Evolutionary conservation across 1,140 invertebrate species (phyloP), one percentile per base, ranked within the genome.

Genomic region (Doryteuthis pealeii): DNA sequence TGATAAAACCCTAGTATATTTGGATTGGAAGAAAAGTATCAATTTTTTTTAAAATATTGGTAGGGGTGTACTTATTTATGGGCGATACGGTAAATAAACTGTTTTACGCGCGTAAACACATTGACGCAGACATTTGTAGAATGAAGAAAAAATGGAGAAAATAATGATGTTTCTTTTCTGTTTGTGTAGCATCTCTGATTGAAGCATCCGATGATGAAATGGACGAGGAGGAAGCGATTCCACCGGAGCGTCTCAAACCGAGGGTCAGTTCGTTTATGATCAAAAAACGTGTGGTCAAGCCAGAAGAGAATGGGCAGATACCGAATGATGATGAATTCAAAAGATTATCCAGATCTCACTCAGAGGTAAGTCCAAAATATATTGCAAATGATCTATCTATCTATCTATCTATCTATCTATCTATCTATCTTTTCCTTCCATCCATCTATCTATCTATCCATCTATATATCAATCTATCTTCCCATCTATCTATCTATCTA

Each of bases 261-360:
- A 22, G 54, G 26, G 54, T 62, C 54, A 62, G 54, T 62, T 62
- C 54, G 6, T 62, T 62, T 22, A 62, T 62, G 54, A 62, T 62
- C 10, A 62, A 62, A 28, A 62, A 62, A 62, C 54, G 54, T 14
- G 54, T 62, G 22, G 6, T 22, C 54, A 12, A 62, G 26, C 22
- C 18, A 6, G 26, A n/a, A 62, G 22, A 22, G 26, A 28, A 62
- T 28, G 26, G 26, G 4, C 18, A 62, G 22, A n/a, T 4, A n/a
- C 0, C 18, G 22, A 4, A n/a, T n/a, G 54, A 62, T 62, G 54
- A 62, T 6, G 22, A 62, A 22, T 28, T n/a, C 3, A 58, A 18
- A n/a, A 22, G 26, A 62, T n/a, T 62, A 18, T 62, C 54, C 18
- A 62, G 54, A 18, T 62, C 54, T 0, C 54, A 62, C 18, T 62